Base-by-base conservation (phyloP, 2,797 vertebrate genomes). In the Catostomus latipinnis region DNA sequence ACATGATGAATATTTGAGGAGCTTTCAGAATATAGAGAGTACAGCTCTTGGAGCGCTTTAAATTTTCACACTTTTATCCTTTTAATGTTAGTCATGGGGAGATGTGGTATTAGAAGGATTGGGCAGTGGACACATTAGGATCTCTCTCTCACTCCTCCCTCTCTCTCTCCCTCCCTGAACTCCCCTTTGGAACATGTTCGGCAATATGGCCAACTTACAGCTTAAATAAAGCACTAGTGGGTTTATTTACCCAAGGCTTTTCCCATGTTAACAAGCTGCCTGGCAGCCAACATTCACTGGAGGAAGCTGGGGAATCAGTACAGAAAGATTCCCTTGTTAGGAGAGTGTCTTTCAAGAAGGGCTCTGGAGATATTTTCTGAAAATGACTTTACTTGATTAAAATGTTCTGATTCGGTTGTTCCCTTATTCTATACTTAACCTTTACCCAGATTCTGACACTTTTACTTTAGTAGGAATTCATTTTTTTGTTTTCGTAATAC, bases 231-330 rank as follows among this genome's bases (percentile, higher is more conserved):
- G 77, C 75, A 53, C 80, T 66, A 18, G 45, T 75, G 66, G 75
- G 48, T 82, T 82, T 78, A 83, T 83, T 83, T 81, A 76, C 34
- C 11, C 61, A 82, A 70, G 72, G 12, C 76, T 71, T 87, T 84
- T 90, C 65, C 68, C 56, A 81, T 69, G 45, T 48, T 87, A 87
- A 73, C 50, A 22, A 62, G 74, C 63, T 12, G 67, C 43, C 67
- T 45, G 52, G 56, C 50, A 53, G 48, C 16, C 48, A 72, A 63
- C 57, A 18, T 46, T 69, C 10, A 22, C 46, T 22, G 11, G 13
- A 67, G 2, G 7, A 53, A 67, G 67, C 67, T 18, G 48, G 54
- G 6, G 11, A 65, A 45, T 48, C 10, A 46, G 71, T 11, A 18
- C n/a, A 67, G 63, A 6, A 1, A 18, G 5, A 6, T 58, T 53